Evolutionary conservation across 2,113 vertebrate species (phyloP).

Genomic region (Canis aureus): DNA sequence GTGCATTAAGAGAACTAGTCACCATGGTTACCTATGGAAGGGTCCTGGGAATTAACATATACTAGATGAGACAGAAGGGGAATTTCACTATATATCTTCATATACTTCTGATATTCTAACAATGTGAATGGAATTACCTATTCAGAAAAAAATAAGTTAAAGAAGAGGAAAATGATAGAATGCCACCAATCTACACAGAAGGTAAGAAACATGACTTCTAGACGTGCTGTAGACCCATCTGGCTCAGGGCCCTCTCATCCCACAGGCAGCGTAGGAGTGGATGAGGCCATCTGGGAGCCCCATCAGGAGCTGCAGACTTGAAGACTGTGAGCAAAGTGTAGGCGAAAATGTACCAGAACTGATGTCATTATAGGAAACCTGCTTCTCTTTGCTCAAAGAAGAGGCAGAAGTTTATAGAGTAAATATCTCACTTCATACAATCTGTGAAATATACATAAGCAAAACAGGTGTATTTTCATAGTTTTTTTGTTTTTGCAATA

Average conservation of each 20-base stretch:
- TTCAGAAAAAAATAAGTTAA: background rate
- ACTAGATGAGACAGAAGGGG: background rate
- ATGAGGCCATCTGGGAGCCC: conserved; percentile 29
- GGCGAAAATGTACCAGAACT: background rate
- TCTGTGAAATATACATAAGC: background rate
- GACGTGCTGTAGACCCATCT: conserved; percentile 20
- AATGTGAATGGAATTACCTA: background rate
- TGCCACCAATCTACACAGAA: background rate
- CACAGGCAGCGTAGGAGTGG: background rate
- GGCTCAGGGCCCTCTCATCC: background rate
- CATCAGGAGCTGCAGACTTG: background rate
- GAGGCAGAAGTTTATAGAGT: background rate
- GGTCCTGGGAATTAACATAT: background rate
- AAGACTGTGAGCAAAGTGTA: conserved; percentile 38
- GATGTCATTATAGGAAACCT: background rate
- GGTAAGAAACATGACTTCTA: background rate
- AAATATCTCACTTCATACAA: background rate
- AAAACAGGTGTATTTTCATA: background rate
- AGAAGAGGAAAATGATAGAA: background rate
- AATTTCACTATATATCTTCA: background rate
- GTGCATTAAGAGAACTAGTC: background rate
- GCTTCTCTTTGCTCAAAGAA: background rate
- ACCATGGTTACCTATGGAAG: background rate
- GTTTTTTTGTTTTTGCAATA: background rate
- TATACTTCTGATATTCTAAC: background rate